Conservation (phyloP, 2,888 invertebrate species). For the Rhorus exstirpatorius region DNA sequence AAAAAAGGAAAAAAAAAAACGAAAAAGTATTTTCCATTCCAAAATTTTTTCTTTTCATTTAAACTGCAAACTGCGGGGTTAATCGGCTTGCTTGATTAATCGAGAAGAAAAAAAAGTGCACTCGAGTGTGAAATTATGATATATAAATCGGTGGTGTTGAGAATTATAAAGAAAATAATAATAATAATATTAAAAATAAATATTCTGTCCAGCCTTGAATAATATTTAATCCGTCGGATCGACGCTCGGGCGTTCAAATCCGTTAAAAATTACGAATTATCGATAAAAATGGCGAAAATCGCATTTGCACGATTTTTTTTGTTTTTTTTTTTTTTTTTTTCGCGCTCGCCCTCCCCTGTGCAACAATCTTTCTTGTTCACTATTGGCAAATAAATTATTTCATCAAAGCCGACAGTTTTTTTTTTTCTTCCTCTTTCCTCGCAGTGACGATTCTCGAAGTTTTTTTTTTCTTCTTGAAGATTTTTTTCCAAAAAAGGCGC, state of each 20-base stretch:
- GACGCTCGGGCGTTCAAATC: slow-evolving; percentile 19
- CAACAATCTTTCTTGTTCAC: slow-evolving; percentile 76
- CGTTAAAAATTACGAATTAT: slow-evolving; percentile 50
- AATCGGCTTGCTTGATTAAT: slow-evolving; percentile 23
- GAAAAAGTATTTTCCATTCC: slow-evolving; percentile 48
- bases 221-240: slow-evolving; percentile 34
- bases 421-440: slow-evolving; percentile 39
- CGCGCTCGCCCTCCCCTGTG: slow-evolving; percentile 69
- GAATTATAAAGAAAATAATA: slow-evolving; percentile 18
- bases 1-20: slow-evolving; percentile 29
- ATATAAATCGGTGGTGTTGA: slow-evolving; percentile 39
- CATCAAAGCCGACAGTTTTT: slow-evolving; percentile 70
- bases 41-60: slow-evolving; percentile 35
- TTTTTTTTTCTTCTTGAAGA: slow-evolving; percentile 11
- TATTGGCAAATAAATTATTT: slow-evolving; percentile 82
- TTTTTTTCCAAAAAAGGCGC: neutral
- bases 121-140: slow-evolving; percentile 21
- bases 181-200: slow-evolving; percentile 10
- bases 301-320: slow-evolving; percentile 36
- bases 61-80: slow-evolving; percentile 38
- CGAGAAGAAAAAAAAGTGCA: neutral
- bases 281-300: slow-evolving; percentile 24
- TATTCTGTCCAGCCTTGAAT: slow-evolving; percentile 55
- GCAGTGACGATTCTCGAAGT: neutral
- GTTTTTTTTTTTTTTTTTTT: slow-evolving; percentile 48